These are phyloP conservation scores for Ctenodactylus gundi DNA, from an alignment of 2,113 vertebrate genomes.

Conservation along the genomic window DNA sequence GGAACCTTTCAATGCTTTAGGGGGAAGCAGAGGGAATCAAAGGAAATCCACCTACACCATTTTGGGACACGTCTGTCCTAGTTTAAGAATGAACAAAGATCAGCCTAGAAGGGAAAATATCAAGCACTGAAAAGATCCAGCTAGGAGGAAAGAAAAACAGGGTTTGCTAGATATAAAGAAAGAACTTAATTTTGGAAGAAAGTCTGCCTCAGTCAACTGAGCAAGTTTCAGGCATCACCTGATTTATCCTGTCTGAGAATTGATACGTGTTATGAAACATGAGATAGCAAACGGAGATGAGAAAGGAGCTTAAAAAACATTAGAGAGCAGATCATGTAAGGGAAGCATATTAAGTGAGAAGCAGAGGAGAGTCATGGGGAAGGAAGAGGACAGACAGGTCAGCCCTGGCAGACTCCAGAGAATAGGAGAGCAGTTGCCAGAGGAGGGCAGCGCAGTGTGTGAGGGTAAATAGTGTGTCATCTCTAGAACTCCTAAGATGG, in stretches of 20 bases:
- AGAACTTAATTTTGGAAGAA: neutral
- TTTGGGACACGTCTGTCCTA: neutral
- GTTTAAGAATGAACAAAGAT: neutral
- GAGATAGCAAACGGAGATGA: neutral
- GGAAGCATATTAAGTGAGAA: neutral
- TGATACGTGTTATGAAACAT: neutral
- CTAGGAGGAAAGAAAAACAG: neutral
- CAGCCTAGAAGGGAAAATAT: neutral
- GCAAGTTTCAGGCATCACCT: neutral
- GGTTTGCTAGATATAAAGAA: neutral
- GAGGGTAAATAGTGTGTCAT: neutral
- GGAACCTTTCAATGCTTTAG: neutral
- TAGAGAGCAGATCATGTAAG: neutral
- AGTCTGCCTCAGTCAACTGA: neutral
- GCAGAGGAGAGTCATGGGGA: too few species aligned
- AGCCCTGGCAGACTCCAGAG: neutral
- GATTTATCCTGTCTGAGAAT: neutral
- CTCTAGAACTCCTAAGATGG: neutral
- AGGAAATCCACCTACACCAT: neutral
- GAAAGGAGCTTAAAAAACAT: neutral
- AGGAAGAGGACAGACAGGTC: neutral
- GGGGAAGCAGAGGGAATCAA: neutral
- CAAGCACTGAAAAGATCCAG: neutral
- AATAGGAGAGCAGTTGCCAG: neutral
- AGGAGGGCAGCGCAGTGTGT: neutral